These are phyloP conservation scores for Nerophis ophidion DNA, from an alignment of 2,113 vertebrate genomes.

Conservation along the genomic window DNA sequence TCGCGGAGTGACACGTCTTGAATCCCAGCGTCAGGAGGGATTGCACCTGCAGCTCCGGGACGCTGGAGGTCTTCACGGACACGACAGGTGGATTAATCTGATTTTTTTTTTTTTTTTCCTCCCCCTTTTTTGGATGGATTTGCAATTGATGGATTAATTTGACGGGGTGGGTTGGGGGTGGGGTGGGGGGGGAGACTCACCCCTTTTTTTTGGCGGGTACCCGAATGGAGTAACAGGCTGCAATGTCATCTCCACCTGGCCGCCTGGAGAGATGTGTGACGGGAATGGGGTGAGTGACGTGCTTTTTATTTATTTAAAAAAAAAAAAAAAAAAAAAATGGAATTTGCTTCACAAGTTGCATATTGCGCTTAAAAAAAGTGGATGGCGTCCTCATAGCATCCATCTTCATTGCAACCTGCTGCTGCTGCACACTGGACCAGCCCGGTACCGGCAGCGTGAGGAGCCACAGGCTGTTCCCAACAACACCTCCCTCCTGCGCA, in stretches of 20 bases:
- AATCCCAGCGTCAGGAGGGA: conserved; percentile 40
- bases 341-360: too few relatives aligned
- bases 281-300: conserved; percentile 84
- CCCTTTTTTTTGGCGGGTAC: conserved; percentile 51
- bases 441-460: conserved; percentile 27
- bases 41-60: conserved; percentile 21
- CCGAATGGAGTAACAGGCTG: conserved; percentile 71
- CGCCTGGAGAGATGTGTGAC: conserved; percentile 83
- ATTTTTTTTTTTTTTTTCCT: background rate
- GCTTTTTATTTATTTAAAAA: too few relatives aligned
- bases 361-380: too few relatives aligned
- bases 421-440: conserved; percentile 63
- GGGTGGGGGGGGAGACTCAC: conserved; percentile 53
- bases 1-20: conserved; percentile 30
- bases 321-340: too few relatives aligned
- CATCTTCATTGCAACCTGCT: conserved; percentile 7
- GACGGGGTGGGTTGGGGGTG: conserved; percentile 45
- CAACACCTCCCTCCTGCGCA: background rate
- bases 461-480: conserved; percentile 63
- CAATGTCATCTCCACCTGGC: conserved; percentile 70
- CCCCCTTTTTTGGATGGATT: conserved; percentile 35
- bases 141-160: conserved; percentile 60
- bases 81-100: conserved; percentile 64
- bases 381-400: too few relatives aligned
- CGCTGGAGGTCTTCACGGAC: conserved; percentile 41